phyloP scores from a whole-genome alignment of 2,797 vertebrate genomes.

The Pipistrellus pygmaeus region DNA sequence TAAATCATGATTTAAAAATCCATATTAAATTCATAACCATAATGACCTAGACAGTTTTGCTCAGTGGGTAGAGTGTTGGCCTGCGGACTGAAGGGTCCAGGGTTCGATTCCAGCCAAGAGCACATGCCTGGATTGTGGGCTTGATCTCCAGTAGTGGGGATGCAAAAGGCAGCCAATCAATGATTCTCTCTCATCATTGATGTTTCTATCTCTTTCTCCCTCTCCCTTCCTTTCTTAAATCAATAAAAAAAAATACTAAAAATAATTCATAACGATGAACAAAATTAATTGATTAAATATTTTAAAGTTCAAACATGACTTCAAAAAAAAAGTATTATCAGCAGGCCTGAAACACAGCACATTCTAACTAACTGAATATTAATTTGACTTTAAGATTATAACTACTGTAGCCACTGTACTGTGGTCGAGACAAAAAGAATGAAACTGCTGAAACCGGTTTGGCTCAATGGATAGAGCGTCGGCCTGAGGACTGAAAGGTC shows the following conservation, averaged over 20 bases:
- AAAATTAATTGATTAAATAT: neutral
- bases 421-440: neutral
- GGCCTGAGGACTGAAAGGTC: too few species aligned
- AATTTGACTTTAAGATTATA: neutral
- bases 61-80: too few species aligned
- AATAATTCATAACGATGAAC: conserved; percentile 11
- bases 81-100: too few species aligned
- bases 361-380: neutral
- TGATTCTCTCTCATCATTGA: too few species aligned
- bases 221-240: too few species aligned
- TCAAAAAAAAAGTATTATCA: neutral
- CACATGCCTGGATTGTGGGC: too few species aligned
- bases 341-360: neutral
- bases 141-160: too few species aligned
- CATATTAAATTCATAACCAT: conserved; percentile 27
- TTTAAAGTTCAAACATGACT: neutral
- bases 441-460: neutral
- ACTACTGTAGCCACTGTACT: neutral
- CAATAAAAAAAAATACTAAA: neutral
- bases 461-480: too few species aligned
- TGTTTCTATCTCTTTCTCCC: too few species aligned
- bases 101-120: too few species aligned
- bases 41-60: neutral
- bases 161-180: too few species aligned
- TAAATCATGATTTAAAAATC: conserved; percentile 15